phyloP scores from a whole-genome alignment of 2,888 invertebrate genomes.

The Meandrusa payeni region DNA sequence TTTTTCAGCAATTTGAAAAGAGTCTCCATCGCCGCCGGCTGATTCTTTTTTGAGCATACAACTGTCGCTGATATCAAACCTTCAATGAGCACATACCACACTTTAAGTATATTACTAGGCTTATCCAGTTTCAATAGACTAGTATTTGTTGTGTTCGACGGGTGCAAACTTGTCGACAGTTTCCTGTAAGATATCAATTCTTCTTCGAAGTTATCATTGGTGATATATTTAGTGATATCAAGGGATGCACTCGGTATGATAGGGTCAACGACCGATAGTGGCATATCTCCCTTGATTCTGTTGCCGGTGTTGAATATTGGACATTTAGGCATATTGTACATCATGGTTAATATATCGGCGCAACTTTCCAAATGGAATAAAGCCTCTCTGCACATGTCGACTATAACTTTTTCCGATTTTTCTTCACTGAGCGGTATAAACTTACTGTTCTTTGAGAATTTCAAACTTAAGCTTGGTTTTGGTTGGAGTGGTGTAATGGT shows the following conservation, averaged over 20 bases:
- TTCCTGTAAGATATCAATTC: constrained; percentile 84
- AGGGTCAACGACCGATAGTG: constrained; percentile 90
- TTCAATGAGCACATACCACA: constrained; percentile 94
- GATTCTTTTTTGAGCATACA: constrained; percentile 93
- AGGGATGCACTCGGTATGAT: constrained; percentile 87
- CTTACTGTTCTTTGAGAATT: constrained; percentile 72
- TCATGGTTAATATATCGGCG: constrained; percentile 92
- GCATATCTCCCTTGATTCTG: constrained; percentile 88
- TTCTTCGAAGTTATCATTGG: constrained; percentile 84
- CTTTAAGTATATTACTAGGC: constrained; percentile 91
- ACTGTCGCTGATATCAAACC: constrained; percentile 91
- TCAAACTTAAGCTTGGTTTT: constrained; percentile 62
- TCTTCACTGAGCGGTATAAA: constrained; percentile 71
- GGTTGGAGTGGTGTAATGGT: constrained; percentile 46
- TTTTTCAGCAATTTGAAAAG: constrained; percentile 91
- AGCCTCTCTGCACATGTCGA: constrained; percentile 87
- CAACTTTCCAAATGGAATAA: constrained; percentile 92
- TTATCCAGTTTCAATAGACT: constrained; percentile 86
- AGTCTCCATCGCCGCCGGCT: constrained; percentile 92
- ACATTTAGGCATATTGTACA: constrained; percentile 97
- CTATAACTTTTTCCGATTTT: constrained; percentile 70
- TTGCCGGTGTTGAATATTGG: constrained; percentile 95
- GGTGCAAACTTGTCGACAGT: constrained; percentile 75
- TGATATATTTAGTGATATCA: constrained; percentile 85
- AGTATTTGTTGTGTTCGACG: constrained; percentile 71